phyloP scores from a whole-genome alignment of 1,140 invertebrate genomes.

The Listronotus oregonensis region DNA sequence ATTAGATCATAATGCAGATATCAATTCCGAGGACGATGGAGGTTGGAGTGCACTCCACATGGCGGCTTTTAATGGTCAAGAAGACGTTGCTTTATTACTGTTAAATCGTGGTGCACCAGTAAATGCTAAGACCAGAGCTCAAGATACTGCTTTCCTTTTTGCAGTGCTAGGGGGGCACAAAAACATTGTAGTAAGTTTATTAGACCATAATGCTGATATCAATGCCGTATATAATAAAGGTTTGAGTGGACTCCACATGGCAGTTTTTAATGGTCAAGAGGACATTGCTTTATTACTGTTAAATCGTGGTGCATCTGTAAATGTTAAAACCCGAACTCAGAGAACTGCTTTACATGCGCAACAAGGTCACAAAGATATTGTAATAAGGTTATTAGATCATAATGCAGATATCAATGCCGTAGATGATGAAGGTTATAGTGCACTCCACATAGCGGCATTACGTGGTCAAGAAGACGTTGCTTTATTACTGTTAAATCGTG shows the following conservation, averaged over 20 bases:
- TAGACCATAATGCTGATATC: background rate
- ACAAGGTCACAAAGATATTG: constrained; percentile 28
- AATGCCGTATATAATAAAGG: background rate
- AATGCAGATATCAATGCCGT: too few species aligned
- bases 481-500: too few species aligned
- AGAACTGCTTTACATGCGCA: constrained; percentile 30
- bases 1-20: too few species aligned
- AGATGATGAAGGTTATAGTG: constrained; percentile 26
- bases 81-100: background rate
- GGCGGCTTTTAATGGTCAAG: background rate
- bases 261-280: constrained; percentile 17
- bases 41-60: constrained; percentile 2
- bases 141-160: too few species aligned
- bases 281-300: too few species aligned
- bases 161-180: too few species aligned
- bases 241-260: constrained; percentile 19
- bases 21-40: too few species aligned
- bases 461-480: constrained; percentile 29
- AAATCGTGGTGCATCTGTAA: too few species aligned
- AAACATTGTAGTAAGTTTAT: background rate
- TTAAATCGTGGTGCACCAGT: too few species aligned
- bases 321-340: constrained; percentile 7
- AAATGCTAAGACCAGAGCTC: too few species aligned
- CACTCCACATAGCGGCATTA: constrained; percentile 33
- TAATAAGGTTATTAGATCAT: constrained; percentile 32